Base-by-base conservation (phyloP, 2,888 invertebrate species). In the Hermaeophaga mercurialis region DNA sequence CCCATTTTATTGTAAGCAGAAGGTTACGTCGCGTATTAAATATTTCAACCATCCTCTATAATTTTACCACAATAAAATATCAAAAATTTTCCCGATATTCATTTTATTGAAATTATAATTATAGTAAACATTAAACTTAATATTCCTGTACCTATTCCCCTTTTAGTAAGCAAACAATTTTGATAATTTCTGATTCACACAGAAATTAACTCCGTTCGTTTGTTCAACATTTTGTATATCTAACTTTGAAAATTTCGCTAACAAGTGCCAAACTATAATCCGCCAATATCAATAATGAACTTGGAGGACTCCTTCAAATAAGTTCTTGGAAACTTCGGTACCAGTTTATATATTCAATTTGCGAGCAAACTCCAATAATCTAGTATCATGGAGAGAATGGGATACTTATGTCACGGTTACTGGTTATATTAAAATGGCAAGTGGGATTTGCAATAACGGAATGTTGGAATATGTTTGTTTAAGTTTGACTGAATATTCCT, bases 311-410 rank as follows among this genome's bases (percentile, higher is more conserved):
- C 26, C 24, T 43, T 43, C 12, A 22, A 43, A 43, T 43, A 43
- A 43, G 24, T 43, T 43, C 24, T 6, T 8, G 12, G 43, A 43
- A 43, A 43, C 14, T 43, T 24, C 24, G 14, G 7, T 43, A 24
- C 43, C 12, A 43, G 43, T 43, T 43, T 43, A 43, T 43, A 18
- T 24, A 43, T 43, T 43, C 43, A 43, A 43, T 43, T 24, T 43
- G 36, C 15, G 12, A 26, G 36, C 36, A 15, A 47, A 47, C 36
- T 47, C 17, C 47, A 34, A 47, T 36, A 47, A 47, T 34, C 22
- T 26, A 9, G n/a, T 15, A 47, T 36, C 36, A 15, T 26, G 24
- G 14, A 47, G 46, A 47, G 33, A 34, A 47, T 22, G 12, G 24
- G 9, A 22, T 24, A 47, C 47, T 47, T 47, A 36, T 24, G 36